Evolutionary conservation across 2,888 invertebrate genomes (phyloP), one percentile per base, ranked within the genome.

Genomic region (Limnephilus rhombicus): DNA sequence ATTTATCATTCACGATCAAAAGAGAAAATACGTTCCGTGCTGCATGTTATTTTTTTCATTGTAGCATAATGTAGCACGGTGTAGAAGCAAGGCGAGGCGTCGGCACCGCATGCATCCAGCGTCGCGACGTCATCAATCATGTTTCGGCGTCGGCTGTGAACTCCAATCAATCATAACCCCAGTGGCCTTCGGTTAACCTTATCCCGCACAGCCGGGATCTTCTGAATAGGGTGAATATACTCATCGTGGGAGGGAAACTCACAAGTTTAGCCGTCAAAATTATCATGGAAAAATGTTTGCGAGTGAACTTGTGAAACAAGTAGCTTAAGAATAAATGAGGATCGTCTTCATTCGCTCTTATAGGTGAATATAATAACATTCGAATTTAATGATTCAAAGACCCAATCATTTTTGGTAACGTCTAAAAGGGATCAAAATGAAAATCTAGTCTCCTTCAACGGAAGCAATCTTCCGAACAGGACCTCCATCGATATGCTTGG

Each of bases 111-210:
- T 88, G 88, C 88, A 88, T 68, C 88, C 53, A 68, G 68, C 89
- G 92, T 88, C 88, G 89, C 90, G 90, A 53, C 83, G 92, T 49
- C 91, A 92, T 92, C 90, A 92, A 92, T 92, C 92, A 91, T 92
- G 90, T 90, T 91, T 92, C 92, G 92, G 86, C 91, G 85, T 86
- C 89, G 53, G 88, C 88, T 37, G 53, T 88, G 31, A 34, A 68
- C 88, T 88, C 18, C 88, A 88, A 88, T 88, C 88, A 88, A 88
- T 88, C 88, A 88, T 88, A 88, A n/a, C 68, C 29, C 88, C 88
- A 13, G 34, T 80, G 68, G 68, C 80, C 53, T 88, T 88, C 49
- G 88, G 88, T 88, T 88, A 88, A 88, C 88, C 88, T 88, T 88
- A 88, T 88, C 53, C 88, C 24, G 3, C 53, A 68, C 88, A 53